Evolutionary conservation across 2,113 vertebrate genomes (phyloP), one percentile per base, ranked within the genome.

Genomic region (Channa argus): DNA sequence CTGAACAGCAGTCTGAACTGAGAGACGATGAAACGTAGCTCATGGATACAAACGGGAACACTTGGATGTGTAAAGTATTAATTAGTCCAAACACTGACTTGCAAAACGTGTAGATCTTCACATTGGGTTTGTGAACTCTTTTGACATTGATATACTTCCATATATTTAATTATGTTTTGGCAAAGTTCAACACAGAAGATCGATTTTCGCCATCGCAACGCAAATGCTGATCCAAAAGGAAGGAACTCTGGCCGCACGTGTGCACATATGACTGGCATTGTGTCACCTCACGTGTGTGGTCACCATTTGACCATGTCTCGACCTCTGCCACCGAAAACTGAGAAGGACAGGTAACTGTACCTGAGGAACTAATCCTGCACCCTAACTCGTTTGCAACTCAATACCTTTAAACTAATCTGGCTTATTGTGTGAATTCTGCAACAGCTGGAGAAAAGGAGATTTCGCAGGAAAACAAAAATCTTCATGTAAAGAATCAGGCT

Each of bases 341-440:
- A 77, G 70, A 59, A 71, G 56, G 53, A 87, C 86, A 85, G 80
- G 82, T 87, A 86, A 90, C 85, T 79, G 79, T 85, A 91, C 91
- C 89, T 87, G 82, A 45, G 65, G 71, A 60, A 63, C 85, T 93
- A 91, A 94, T 92, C 91, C 92, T 65, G 63, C 9, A 39, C 37
- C 63, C 68, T 88, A 86, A 93, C 88, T 91, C 81, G 77, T 71
- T 55, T 83, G 92, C 71, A 92, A 94, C 80, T 34, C 47, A 76
- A 92, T 8, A 79, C 74, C 62, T 77, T 10, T 2, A 36, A 51
- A 56, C 54, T 84, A 91, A 90, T 91, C 83, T 85, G 38, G 69
- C 59, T 53, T 15, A 65, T 64, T 67, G 66, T 66, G 68, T 15
- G 45, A 8, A 3, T 4, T 11, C 44, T 39, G 11, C 54, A 65